These are phyloP conservation scores for Ennomos erosarius DNA, from an alignment of 2,888 invertebrate genomes.

Conservation along the genomic window DNA sequence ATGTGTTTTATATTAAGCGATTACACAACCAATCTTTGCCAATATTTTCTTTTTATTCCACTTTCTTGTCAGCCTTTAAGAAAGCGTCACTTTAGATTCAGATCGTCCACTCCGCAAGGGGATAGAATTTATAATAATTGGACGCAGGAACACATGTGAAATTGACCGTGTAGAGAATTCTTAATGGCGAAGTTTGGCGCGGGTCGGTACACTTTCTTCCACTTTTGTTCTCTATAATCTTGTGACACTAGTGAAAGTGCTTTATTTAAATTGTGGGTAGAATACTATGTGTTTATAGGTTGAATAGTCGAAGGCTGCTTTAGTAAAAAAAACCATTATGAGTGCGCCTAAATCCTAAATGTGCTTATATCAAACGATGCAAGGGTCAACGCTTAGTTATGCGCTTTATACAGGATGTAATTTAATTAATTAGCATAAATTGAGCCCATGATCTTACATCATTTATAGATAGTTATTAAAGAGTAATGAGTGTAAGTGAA, in stretches of 20 bases:
- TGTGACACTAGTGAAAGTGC: slow-evolving; percentile 46
- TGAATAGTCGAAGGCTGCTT: too few species aligned
- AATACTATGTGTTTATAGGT: too few species aligned
- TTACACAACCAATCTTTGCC: slow-evolving; percentile 4
- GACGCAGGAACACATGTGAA: slow-evolving; percentile 65
- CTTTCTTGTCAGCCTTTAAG: slow-evolving; percentile 60
- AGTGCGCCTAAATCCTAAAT: too few species aligned
- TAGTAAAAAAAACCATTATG: too few species aligned
- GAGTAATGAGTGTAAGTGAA: too few species aligned
- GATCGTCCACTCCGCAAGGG: slow-evolving; percentile 44
- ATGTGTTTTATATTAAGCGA: too few species aligned
- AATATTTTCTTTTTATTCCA: slow-evolving; percentile 30
- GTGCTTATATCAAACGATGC: too few species aligned
- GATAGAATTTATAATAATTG: slow-evolving; percentile 68
- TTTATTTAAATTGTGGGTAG: slow-evolving; percentile 29
- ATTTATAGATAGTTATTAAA: too few species aligned
- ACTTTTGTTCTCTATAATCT: slow-evolving; percentile 42
- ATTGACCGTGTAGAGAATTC: slow-evolving; percentile 64
- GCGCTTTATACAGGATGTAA: too few species aligned
- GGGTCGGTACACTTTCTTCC: slow-evolving; percentile 49
- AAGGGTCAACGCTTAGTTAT: too few species aligned
- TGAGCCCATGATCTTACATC: too few species aligned
- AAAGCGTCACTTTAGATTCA: slow-evolving; percentile 52
- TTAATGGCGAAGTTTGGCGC: slow-evolving; percentile 47
- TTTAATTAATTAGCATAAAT: too few species aligned